These are phyloP conservation scores for Probosciger aterrimus DNA, from an alignment of 2,113 vertebrate species.

Conservation along the genomic window DNA sequence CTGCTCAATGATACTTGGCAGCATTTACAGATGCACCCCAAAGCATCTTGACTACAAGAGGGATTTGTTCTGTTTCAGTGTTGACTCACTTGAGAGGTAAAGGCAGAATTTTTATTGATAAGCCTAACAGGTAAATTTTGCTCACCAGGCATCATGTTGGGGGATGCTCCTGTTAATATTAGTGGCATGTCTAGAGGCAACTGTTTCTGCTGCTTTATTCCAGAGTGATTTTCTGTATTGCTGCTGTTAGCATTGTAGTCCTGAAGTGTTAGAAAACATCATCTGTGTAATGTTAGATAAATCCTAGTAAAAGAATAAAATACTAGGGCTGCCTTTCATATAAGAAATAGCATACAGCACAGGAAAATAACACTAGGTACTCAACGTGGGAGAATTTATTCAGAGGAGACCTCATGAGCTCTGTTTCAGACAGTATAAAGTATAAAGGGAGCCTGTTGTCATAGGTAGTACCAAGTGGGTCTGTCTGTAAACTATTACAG, in stretches of 20 bases:
- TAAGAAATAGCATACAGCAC: background rate
- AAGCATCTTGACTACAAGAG: conserved; percentile 70
- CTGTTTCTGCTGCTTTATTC: background rate
- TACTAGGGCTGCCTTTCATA: background rate
- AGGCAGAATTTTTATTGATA: background rate
- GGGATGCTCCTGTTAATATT: background rate
- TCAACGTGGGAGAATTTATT: background rate
- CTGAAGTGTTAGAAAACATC: background rate
- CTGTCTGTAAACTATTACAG: background rate
- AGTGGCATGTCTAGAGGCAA: background rate
- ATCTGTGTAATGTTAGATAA: background rate
- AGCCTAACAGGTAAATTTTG: background rate
- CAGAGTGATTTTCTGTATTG: background rate
- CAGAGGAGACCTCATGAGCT: background rate
- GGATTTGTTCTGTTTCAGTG: conserved; percentile 70
- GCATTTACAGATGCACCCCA: conserved; percentile 69
- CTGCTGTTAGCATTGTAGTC: background rate
- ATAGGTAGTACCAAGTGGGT: background rate
- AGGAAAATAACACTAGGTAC: background rate
- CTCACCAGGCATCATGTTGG: rapidly evolving
- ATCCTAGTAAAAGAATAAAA: background rate
- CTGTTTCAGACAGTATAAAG: background rate
- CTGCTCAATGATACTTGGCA: conserved; percentile 61
- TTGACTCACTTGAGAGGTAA: conserved; percentile 72
- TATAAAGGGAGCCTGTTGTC: background rate